Conservation (phyloP, 2,797 vertebrate species). For the Onychomys torridus region DNA sequence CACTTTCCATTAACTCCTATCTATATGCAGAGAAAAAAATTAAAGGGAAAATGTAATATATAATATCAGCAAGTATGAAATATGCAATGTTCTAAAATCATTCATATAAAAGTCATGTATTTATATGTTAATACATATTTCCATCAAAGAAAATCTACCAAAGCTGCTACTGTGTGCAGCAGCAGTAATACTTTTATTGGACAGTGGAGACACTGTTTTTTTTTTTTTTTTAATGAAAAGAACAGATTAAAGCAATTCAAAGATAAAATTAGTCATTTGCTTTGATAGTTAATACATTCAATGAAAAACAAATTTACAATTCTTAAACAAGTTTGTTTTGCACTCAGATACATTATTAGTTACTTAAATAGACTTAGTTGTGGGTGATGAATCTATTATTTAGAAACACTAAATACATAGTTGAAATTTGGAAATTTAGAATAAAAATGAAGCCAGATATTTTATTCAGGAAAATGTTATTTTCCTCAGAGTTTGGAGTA, state of each 20-base stretch:
- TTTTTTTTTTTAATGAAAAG: slow-evolving; percentile 43
- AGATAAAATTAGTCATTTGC: slow-evolving; percentile 1
- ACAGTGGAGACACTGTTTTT: neutral
- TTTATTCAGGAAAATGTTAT: neutral
- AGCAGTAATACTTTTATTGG: neutral
- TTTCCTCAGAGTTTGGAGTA: neutral
- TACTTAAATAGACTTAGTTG: neutral
- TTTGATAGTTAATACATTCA: neutral
- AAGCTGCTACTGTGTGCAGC: neutral
- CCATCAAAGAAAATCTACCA: slow-evolving; percentile 26
- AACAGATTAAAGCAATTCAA: neutral
- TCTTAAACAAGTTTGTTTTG: slow-evolving; percentile 35
- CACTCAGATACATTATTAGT: neutral
- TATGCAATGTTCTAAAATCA: slow-evolving; percentile 43
- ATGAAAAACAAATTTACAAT: neutral
- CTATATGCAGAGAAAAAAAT: slow-evolving; percentile 57
- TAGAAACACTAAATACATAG: neutral
- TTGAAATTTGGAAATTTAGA: neutral
- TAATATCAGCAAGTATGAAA: slow-evolving; percentile 12
- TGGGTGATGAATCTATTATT: neutral
- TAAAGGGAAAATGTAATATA: slow-evolving; percentile 51
- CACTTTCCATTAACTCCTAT: slow-evolving; percentile 49
- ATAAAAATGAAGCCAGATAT: neutral
- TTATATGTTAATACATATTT: slow-evolving; percentile 63
- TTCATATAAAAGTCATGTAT: neutral